Evolutionary conservation across 2,113 vertebrate species (phyloP).

Genomic region (Solenodon paradoxus): DNA sequence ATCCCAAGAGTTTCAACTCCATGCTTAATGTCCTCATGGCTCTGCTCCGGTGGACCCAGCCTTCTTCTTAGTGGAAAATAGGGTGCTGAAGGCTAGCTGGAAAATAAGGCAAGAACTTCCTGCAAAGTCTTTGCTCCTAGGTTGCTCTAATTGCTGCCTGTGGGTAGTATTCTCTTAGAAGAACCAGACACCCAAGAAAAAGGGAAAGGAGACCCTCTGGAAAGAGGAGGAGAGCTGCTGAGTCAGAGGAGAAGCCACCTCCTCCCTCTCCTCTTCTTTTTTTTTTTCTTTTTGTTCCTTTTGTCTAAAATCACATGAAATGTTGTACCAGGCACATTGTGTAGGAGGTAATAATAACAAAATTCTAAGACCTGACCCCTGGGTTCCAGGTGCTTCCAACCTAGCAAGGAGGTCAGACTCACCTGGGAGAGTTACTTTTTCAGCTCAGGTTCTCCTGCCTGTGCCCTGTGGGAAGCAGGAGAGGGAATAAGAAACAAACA

Average conservation of each 20-base stretch:
- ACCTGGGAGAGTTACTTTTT: background rate
- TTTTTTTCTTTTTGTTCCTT: background rate
- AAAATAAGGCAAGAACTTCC: background rate
- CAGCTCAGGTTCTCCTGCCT: background rate
- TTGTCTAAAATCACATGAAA: background rate
- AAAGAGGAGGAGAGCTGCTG: background rate
- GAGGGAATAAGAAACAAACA: background rate
- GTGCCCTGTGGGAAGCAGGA: background rate
- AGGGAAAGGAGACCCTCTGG: background rate
- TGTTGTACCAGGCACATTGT: background rate
- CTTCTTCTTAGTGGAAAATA: background rate
- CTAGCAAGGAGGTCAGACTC: background rate
- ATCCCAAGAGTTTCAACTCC: background rate
- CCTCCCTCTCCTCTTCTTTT: background rate
- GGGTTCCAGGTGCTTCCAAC: background rate
- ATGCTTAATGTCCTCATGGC: background rate
- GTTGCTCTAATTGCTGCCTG: background rate
- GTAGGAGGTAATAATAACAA: background rate
- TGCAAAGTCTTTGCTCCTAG: background rate
- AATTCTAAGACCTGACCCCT: background rate
- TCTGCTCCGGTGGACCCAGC: background rate
- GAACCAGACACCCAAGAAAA: background rate
- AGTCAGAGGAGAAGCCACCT: background rate
- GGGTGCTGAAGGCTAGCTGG: background rate
- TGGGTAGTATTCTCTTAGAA: background rate